Evolutionary conservation across 2,797 vertebrate species (phyloP).

Genomic region (Danio tinwini): DNA sequence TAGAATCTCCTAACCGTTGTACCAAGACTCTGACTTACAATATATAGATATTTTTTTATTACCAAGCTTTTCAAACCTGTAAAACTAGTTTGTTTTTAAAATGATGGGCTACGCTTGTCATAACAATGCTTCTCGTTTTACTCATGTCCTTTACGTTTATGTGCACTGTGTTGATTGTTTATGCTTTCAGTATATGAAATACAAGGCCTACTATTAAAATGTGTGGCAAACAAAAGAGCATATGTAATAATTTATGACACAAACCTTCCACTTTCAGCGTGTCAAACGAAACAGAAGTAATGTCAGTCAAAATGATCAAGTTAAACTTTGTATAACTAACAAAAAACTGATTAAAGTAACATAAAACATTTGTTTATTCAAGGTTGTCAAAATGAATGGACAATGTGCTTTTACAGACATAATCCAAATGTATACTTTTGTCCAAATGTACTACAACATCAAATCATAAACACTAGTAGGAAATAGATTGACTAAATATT

Average conservation of each 20-base stretch:
- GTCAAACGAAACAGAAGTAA: background rate
- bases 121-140: background rate
- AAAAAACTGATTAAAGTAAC: too few species aligned
- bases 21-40: background rate
- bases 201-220: background rate
- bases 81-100: conserved; percentile 5
- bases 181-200: background rate
- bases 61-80: background rate
- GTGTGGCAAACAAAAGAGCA: background rate
- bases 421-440: too few species aligned
- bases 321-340: too few species aligned
- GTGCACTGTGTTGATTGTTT: background rate
- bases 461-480: too few species aligned
- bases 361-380: too few species aligned
- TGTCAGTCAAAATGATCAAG: conserved; percentile 17
- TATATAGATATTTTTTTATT: too few species aligned
- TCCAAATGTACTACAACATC: too few species aligned
- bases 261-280: background rate
- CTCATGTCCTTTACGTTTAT: background rate
- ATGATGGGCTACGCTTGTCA: background rate
- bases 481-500: too few species aligned
- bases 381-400: too few species aligned
- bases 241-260: background rate
- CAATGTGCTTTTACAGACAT: too few species aligned
- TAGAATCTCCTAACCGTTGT: background rate